These are phyloP conservation scores for Mungos mungo DNA, from an alignment of 2,113 vertebrate genomes.

Conservation along the genomic window DNA sequence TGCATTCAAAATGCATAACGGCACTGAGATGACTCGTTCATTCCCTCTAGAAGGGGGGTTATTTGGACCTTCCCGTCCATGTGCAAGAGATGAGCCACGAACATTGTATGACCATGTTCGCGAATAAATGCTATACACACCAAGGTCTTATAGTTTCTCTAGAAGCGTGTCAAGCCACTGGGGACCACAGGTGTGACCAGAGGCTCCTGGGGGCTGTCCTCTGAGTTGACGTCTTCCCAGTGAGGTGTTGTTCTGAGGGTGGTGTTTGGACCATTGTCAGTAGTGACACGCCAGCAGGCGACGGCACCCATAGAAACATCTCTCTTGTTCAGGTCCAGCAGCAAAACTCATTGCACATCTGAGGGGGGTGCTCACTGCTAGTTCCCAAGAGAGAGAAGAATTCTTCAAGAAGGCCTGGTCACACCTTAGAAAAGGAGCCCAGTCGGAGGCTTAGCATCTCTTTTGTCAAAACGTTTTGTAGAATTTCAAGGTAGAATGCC, in stretches of 20 bases:
- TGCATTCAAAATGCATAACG: neutral
- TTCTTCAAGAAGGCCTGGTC: neutral
- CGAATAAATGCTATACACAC: neutral
- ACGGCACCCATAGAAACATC: rapidly evolving
- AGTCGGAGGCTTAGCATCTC: neutral
- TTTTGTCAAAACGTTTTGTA: neutral
- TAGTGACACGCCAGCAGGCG: rapidly evolving
- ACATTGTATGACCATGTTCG: neutral
- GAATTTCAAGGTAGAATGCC: neutral
- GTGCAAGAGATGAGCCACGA: neutral
- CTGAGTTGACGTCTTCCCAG: neutral
- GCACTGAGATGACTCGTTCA: too few relatives aligned
- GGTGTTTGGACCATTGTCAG: rapidly evolving
- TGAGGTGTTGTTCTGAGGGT: too few relatives aligned
- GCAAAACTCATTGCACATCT: neutral
- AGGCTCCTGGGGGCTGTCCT: neutral
- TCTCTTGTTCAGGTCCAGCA: neutral
- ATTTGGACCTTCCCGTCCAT: neutral
- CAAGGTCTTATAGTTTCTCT: neutral
- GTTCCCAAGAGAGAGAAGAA: rapidly evolving
- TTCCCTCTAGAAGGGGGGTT: neutral
- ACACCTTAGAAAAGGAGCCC: neutral
- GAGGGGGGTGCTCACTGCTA: rapidly evolving
- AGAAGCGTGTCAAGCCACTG: too few relatives aligned
- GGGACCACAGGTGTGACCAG: neutral